Percentiles rank a stretch among this genome's conserved stretches.
These are phyloP conservation scores for Periphyllus acericola DNA, from an alignment of 2,888 invertebrate species.

Conservation along the genomic window DNA sequence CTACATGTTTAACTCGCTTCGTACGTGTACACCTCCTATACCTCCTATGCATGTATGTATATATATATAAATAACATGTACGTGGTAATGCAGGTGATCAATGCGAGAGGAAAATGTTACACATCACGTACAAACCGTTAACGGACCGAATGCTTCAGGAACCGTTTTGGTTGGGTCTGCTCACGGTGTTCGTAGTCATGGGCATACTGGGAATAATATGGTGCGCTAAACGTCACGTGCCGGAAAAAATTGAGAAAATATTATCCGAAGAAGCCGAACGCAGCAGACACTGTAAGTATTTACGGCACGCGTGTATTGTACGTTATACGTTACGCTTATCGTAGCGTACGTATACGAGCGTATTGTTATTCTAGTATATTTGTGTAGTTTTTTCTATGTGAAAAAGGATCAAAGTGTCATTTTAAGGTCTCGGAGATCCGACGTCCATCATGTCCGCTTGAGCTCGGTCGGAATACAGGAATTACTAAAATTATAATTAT, in stretches of 20 bases:
- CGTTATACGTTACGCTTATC: background rate
- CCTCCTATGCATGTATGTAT: background rate
- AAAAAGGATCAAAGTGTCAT: too few relatives aligned
- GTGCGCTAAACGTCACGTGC: conserved; percentile 87
- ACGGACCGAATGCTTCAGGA: conserved; percentile 86
- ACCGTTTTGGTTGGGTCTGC: conserved; percentile 89
- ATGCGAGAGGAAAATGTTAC: conserved; percentile 77
- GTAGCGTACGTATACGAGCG: background rate
- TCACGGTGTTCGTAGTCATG: conserved; percentile 84
- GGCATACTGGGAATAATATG: conserved; percentile 82
- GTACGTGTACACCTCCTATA: background rate
- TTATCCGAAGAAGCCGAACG: conserved; percentile 82
- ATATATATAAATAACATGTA: too few relatives aligned
- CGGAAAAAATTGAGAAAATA: conserved; percentile 85
- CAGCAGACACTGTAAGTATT: conserved; percentile 73
- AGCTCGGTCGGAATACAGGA: too few relatives aligned
- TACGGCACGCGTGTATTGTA: background rate
- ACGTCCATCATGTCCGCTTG: too few relatives aligned
- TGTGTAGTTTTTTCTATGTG: too few relatives aligned
- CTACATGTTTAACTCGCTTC: too few relatives aligned
- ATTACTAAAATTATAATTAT: too few relatives aligned
- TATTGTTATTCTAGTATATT: background rate
- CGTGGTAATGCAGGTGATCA: conserved; percentile 69
- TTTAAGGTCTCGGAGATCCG: too few relatives aligned
- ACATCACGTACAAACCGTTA: conserved; percentile 77